These are phyloP conservation scores for Melospiza georgiana DNA, from an alignment of 2,113 vertebrate species.

Conservation along the genomic window DNA sequence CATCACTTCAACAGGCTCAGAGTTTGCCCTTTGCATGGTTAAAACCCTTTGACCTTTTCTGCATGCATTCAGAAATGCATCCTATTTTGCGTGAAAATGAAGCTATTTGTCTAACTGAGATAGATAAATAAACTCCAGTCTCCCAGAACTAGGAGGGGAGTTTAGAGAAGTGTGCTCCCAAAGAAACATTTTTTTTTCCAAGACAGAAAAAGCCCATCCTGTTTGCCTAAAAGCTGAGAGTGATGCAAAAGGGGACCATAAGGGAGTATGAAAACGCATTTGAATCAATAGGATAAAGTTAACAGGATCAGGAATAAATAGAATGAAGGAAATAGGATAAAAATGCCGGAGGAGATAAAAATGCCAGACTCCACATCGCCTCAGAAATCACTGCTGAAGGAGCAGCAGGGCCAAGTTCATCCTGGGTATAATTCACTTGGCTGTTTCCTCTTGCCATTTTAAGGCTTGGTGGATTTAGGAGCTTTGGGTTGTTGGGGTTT, in stretches of 20 bases:
- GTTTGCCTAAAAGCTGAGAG: constrained; percentile 46
- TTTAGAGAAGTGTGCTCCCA: background rate
- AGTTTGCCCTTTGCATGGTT: constrained; percentile 21
- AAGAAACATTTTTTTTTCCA: background rate
- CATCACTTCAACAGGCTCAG: constrained; percentile 36
- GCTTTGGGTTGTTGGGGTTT: constrained; percentile 10
- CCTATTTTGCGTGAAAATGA: constrained; percentile 9
- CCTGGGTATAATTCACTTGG: background rate
- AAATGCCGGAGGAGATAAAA: constrained; percentile 39
- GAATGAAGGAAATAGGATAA: constrained; percentile 73
- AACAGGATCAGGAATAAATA: constrained; percentile 72
- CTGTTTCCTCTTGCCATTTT: background rate
- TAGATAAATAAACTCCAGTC: background rate
- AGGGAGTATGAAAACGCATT: constrained; percentile 64
- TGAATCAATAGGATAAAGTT: constrained; percentile 73
- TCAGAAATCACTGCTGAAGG: constrained; percentile 6
- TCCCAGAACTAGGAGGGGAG: background rate
- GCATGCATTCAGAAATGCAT: background rate
- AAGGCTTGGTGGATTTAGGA: constrained; percentile 51
- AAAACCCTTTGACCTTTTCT: constrained; percentile 48
- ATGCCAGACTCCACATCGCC: background rate
- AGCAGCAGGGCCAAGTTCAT: constrained; percentile 12
- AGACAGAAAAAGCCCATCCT: background rate
- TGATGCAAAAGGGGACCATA: constrained; percentile 41
- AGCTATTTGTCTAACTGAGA: constrained; percentile 17